Evolutionary conservation across 2,888 invertebrate species (phyloP), one percentile per base, ranked within the genome.

Genomic region (Andrena praecox): DNA sequence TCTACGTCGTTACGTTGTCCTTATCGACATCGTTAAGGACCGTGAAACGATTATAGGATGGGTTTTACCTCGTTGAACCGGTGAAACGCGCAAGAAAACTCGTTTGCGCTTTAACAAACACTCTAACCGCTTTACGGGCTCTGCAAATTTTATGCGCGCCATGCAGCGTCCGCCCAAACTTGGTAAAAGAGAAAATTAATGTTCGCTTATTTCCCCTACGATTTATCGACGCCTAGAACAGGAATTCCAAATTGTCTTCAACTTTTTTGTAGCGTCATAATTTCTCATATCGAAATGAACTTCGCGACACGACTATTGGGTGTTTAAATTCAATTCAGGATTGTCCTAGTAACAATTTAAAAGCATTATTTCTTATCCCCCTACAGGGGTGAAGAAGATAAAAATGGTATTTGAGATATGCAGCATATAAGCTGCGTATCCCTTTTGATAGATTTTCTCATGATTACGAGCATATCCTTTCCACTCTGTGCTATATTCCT

Each of bases 11-110:
- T 80, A 68, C 68, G 70, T 31, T 71, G 31, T 67, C 50, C 74
- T 75, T 69, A 82, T 77, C 62, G 72, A 78, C 67, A 63, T 54
- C 70, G 83, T 75, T 85, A 80, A 77, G 59, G 56, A 67, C 69
- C 63, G 60, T 75, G 54, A 71, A 85, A 83, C 76, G 67, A 74
- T 70, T 80, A 77, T 70, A 60, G 77, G 33, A 80, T 70, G 63
- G 64, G 35, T 50, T 71, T 77, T 64, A 64, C 52, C 64, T 48
- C 35, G 52, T 31, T 70, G 76, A 76, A 70, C 63, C 56, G 42
- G 8, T 10, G 52, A 60, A 59, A 69, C 35, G 48, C 10, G 56
- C 63, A 52, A 64, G 68, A 27, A 75, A 64, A 63, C 69, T 59
- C 59, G 73, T 50, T 62, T 27, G 42, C 29, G 62, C 33, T 74